Evolutionary conservation across 2,113 vertebrate species (phyloP).

Genomic region (Sakesphorus luctuosus): DNA sequence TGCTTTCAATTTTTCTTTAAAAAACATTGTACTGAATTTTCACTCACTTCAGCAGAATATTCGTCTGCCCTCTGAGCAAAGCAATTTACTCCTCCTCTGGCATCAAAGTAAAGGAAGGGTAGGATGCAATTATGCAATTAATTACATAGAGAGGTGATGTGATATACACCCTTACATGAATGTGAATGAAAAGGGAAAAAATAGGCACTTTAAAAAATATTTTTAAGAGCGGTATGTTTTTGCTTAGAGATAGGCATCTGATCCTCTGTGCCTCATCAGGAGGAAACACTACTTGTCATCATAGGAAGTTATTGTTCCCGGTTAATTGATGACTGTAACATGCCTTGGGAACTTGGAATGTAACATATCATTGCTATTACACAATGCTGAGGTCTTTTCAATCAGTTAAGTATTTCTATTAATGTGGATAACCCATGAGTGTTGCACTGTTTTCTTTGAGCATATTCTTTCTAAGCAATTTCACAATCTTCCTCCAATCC

Average conservation of each 20-base stretch:
- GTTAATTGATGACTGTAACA: conserved; percentile 46
- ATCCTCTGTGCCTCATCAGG: conserved; percentile 23
- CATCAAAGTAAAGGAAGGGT: background rate
- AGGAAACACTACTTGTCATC: conserved; percentile 42
- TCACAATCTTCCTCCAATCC: background rate
- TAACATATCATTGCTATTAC: background rate
- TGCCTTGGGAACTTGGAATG: conserved; percentile 20
- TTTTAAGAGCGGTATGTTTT: background rate
- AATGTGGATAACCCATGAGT: background rate
- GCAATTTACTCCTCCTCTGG: background rate
- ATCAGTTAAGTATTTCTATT: conserved; percentile 6
- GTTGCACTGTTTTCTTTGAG: background rate
- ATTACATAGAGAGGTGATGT: background rate
- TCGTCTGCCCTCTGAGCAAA: background rate
- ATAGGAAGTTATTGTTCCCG: conserved; percentile 50
- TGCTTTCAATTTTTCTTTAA: background rate
- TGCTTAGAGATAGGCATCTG: conserved; percentile 29
- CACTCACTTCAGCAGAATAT: background rate
- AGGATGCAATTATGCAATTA: background rate
- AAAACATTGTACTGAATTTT: background rate
- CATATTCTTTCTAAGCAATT: background rate
- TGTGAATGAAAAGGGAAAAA: background rate
- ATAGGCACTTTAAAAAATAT: background rate
- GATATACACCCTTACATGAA: background rate
- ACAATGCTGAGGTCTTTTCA: conserved; percentile 1